Percentiles rank a stretch among this genome's conserved stretches.
Evolutionary conservation across 2,797 vertebrate genomes (phyloP).

Genomic region (Trichosurus vulpecula): DNA sequence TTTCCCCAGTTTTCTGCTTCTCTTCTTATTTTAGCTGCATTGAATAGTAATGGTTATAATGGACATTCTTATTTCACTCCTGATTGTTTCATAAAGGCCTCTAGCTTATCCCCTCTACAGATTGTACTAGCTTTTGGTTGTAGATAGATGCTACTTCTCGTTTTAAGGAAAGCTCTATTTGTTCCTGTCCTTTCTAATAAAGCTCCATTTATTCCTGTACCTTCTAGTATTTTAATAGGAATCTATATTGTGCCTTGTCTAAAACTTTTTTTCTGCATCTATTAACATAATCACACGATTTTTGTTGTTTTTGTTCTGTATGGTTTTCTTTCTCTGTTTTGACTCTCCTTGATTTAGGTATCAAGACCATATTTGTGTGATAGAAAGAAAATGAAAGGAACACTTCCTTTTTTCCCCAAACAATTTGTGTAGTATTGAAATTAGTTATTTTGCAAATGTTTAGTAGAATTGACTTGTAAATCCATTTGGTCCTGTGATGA

Average conservation of each 20-base stretch:
- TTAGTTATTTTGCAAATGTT: not conserved
- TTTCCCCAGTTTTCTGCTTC: too few relatives aligned
- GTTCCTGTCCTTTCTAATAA: too few relatives aligned
- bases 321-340: not conserved
- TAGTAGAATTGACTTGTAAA: not conserved
- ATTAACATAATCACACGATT: not conserved
- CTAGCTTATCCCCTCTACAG: too few relatives aligned
- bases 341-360: not conserved
- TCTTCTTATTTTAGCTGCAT: too few relatives aligned
- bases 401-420: not conserved
- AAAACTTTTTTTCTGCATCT: not conserved
- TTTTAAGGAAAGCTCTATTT: too few relatives aligned
- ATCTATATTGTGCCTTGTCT: not conserved
- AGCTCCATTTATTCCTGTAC: too few relatives aligned
- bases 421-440: not conserved
- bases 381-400: not conserved
- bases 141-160: too few relatives aligned
- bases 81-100: too few relatives aligned
- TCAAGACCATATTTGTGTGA: not conserved
- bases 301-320: not conserved
- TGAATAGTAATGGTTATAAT: too few relatives aligned
- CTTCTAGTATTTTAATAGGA: not conserved
- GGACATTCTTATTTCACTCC: too few relatives aligned
- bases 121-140: too few relatives aligned
- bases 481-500: not conserved